These are phyloP conservation scores for Caenorhabditis becei DNA, from an alignment of 2,888 invertebrate genomes.

Conservation along the genomic window DNA sequence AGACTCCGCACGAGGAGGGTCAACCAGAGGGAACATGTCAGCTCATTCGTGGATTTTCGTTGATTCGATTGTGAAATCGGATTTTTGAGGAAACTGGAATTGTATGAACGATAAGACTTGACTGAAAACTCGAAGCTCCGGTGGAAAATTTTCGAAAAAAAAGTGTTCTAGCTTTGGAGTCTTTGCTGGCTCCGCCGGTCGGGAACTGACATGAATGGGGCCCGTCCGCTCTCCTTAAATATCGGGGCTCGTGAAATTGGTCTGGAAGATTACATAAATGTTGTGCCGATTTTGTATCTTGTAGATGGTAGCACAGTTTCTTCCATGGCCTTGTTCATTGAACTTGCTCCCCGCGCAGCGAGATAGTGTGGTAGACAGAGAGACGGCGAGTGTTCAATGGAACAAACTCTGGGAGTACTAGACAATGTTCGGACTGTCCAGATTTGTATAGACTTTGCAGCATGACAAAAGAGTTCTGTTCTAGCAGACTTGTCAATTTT, in stretches of 20 bases:
- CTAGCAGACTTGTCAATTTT: no score
- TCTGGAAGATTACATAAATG: conserved; percentile 52
- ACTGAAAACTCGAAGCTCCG: no score
- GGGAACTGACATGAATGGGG: conserved; percentile 15
- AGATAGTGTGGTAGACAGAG: conserved; percentile 10
- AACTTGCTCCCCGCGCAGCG: conserved; percentile 19
- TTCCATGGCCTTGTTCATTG: conserved; percentile 35
- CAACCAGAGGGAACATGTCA: conserved; percentile 39
- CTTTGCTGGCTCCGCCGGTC: neutral
- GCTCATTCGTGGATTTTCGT: conserved; percentile 37
- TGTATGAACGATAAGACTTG: no score
- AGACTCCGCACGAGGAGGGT: conserved; percentile 37
- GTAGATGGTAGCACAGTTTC: conserved; percentile 46
- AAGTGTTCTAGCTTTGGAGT: neutral
- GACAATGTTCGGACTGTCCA: neutral
- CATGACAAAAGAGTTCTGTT: neutral
- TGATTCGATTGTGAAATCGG: neutral
- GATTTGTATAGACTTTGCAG: neutral
- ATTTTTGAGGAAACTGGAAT: neutral
- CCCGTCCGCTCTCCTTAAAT: conserved; percentile 25
- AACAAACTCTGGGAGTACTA: conserved; percentile 2
- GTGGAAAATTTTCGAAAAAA: neutral
- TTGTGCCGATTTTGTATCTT: conserved; percentile 58
- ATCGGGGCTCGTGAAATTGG: conserved; percentile 17
- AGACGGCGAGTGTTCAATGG: conserved; percentile 9